phyloP scores from a whole-genome alignment of 2,888 invertebrate species.

The Axea sp. region DNA sequence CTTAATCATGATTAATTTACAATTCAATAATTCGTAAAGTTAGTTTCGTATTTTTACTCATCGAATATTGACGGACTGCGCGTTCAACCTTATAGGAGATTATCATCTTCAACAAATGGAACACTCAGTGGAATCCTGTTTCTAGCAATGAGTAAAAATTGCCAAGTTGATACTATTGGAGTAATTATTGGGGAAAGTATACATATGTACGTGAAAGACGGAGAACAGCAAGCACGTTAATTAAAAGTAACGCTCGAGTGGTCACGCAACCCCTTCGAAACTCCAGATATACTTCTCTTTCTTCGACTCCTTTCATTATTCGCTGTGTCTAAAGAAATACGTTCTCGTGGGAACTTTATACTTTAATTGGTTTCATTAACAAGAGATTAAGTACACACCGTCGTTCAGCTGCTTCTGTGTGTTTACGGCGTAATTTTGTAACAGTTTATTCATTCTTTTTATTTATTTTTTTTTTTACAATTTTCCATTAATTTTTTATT shows the following conservation, averaged over 20 bases:
- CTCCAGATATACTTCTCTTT: conserved; percentile 28
- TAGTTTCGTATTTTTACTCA: conserved; percentile 17
- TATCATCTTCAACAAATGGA: conserved; percentile 51
- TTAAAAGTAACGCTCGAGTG: conserved; percentile 73
- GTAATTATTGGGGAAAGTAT: conserved; percentile 43
- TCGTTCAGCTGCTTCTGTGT: not conserved
- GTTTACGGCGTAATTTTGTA: too few species aligned
- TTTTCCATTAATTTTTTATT: too few species aligned
- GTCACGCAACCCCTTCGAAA: conserved; percentile 35
- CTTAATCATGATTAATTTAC: too few species aligned
- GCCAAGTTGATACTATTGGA: conserved; percentile 65
- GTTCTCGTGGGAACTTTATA: conserved; percentile 32
- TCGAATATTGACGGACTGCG: not conserved
- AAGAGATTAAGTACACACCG: conserved; percentile 18
- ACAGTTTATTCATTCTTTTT: too few species aligned
- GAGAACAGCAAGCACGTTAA: conserved; percentile 67
- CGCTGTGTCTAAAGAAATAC: conserved; percentile 9
- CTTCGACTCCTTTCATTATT: conserved; percentile 39
- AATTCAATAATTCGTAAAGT: too few species aligned
- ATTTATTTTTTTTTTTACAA: too few species aligned
- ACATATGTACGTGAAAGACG: conserved; percentile 62
- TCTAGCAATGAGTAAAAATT: conserved; percentile 73
- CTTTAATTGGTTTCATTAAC: conserved; percentile 39
- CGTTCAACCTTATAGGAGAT: conserved; percentile 58
- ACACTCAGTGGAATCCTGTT: conserved; percentile 52